Evolutionary conservation across 1,140 invertebrate species (phyloP).

Genomic region (Drosophila kurseongensis): DNA sequence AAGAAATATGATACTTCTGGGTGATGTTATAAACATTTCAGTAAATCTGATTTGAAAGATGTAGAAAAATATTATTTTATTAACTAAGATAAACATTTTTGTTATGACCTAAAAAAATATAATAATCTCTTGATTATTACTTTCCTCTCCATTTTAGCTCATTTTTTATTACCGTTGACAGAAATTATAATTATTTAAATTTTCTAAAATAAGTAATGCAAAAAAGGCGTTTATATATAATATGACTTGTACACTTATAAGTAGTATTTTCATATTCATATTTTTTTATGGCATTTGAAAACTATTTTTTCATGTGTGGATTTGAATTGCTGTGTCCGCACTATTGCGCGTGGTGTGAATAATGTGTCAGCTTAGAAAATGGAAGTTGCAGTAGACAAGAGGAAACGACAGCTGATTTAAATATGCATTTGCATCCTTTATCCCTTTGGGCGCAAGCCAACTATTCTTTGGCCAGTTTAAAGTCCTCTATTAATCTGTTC

Average conservation of each 20-base stretch:
- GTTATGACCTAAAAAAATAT: too few relatives aligned
- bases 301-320: background rate
- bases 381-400: conserved; percentile 10
- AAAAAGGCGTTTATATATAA: too few relatives aligned
- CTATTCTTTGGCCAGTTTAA: too few relatives aligned
- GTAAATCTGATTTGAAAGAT: background rate
- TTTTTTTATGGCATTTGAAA: background rate
- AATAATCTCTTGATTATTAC: too few relatives aligned
- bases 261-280: too few relatives aligned
- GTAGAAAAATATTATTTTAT: too few relatives aligned
- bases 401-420: conserved; percentile 1
- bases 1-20: background rate
- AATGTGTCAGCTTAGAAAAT: conserved; percentile 66
- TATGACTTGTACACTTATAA: too few relatives aligned
- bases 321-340: background rate
- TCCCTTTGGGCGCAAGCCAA: background rate
- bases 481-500: background rate
- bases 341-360: conserved; percentile 67
- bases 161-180: too few relatives aligned
- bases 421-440: background rate
- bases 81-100: too few relatives aligned
- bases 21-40: background rate
- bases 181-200: too few relatives aligned
- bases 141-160: too few relatives aligned
- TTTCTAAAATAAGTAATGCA: too few relatives aligned